phyloP scores from a whole-genome alignment of 2,888 invertebrate species.

The Dastarcus helophoroides region DNA sequence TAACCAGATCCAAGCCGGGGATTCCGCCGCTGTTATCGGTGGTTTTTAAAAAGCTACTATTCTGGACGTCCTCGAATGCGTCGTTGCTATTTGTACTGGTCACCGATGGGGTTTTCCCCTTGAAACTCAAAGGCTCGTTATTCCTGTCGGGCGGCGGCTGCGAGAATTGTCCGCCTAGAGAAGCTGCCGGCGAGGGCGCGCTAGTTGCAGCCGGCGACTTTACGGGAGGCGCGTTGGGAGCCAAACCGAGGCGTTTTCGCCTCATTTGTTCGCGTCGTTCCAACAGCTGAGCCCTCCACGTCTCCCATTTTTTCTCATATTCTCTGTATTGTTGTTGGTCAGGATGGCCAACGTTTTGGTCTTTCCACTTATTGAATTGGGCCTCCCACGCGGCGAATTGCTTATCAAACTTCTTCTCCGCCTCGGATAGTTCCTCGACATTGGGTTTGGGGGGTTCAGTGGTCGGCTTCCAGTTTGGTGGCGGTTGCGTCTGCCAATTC shows the following conservation, averaged over 20 bases:
- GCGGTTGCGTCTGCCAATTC: conserved; percentile 5
- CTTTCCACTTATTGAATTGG: conserved; percentile 85
- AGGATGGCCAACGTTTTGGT: conserved; percentile 83
- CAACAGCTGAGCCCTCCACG: conserved; percentile 65
- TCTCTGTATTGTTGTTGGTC: conserved; percentile 76
- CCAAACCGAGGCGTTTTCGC: conserved; percentile 41
- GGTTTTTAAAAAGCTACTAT: conserved; percentile 16
- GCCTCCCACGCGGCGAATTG: conserved; percentile 88
- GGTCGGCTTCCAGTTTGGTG: no score
- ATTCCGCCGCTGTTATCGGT: conserved; percentile 42
- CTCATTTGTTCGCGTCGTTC: conserved; percentile 76
- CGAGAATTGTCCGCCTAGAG: conserved; percentile 11
- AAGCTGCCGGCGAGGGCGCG: background rate
- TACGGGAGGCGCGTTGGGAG: conserved; percentile 1
- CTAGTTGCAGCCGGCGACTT: conserved; percentile 1
- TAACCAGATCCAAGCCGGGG: conserved; percentile 62
- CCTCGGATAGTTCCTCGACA: conserved; percentile 42
- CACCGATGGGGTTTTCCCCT: conserved; percentile 11
- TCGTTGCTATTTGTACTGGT: no score
- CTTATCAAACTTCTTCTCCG: conserved; percentile 76
- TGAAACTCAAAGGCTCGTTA: conserved; percentile 28
- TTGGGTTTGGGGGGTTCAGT: conserved; percentile 12
- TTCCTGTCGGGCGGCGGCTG: conserved; percentile 28
- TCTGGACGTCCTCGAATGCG: conserved; percentile 8
- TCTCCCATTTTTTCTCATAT: conserved; percentile 82